These are phyloP conservation scores for Cyclargus thomasi DNA, from an alignment of 1,140 invertebrate genomes.

Conservation along the genomic window DNA sequence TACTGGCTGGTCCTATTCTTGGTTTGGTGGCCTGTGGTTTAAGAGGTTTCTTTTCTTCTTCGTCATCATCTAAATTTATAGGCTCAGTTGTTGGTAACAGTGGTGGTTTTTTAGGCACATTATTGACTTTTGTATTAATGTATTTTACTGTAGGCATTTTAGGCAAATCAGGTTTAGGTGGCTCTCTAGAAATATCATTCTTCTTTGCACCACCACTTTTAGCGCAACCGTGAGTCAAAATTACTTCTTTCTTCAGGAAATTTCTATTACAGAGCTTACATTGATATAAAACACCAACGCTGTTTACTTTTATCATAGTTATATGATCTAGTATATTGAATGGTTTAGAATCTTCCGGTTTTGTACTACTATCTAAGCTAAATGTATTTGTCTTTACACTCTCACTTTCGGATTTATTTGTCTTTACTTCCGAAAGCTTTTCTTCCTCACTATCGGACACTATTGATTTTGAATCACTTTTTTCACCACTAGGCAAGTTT, in stretches of 20 bases:
- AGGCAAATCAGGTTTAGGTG: constrained; percentile 48
- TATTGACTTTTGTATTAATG: constrained; percentile 41
- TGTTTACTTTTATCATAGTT: constrained; percentile 64
- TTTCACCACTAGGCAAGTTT: background rate
- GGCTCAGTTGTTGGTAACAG: constrained; percentile 26
- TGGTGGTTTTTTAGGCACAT: constrained; percentile 27
- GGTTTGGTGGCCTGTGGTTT: constrained; percentile 41
- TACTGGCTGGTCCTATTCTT: constrained; percentile 59
- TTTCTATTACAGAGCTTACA: constrained; percentile 67
- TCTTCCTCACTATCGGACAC: too few relatives aligned
- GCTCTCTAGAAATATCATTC: constrained; percentile 34
- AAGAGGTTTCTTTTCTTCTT: constrained; percentile 30
- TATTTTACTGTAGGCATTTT: constrained; percentile 58
- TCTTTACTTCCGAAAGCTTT: background rate
- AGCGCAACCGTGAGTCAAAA: constrained; percentile 57
- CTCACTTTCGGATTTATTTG: constrained; percentile 1
- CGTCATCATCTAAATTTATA: constrained; percentile 30
- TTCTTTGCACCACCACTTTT: constrained; percentile 55
- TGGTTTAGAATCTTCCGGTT: background rate
- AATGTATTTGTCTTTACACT: constrained; percentile 25
- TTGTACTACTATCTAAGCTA: constrained; percentile 18
- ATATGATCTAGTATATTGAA: constrained; percentile 67
- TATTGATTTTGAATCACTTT: background rate
- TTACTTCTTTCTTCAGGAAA: constrained; percentile 60
- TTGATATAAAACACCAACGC: constrained; percentile 58